Conservation (phyloP, 2,797 vertebrate species). For the Peromyscus attwateri region DNA sequence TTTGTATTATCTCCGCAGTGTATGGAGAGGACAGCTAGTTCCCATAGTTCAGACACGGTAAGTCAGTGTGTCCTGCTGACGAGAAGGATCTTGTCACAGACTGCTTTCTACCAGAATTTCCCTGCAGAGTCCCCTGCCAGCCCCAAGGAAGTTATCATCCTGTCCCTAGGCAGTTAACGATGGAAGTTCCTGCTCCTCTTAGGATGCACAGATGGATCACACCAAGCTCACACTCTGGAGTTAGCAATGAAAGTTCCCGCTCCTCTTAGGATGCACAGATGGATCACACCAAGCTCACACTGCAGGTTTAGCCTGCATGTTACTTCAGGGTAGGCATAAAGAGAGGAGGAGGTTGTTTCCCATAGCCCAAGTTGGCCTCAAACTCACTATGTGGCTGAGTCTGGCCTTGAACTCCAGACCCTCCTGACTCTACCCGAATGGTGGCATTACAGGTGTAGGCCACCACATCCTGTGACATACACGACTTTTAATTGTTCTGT, state of each 20-base stretch:
- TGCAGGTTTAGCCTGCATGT: not conserved
- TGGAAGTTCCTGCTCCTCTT: not conserved
- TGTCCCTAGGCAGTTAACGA: not conserved
- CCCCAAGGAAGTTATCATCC: not conserved
- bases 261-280: not conserved
- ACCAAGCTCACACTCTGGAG: not conserved
- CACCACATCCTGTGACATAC: not conserved
- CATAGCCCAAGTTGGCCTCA: not conserved
- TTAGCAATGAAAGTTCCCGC: too few species aligned
- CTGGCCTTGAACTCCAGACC: not conserved
- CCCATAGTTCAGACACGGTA: not conserved
- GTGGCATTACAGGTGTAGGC: not conserved
- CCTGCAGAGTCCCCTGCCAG: not conserved
- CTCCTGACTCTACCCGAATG: not conserved
- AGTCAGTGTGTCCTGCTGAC: not conserved
- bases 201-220: not conserved
- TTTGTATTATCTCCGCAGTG: not conserved
- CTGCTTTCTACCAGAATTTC: not conserved
- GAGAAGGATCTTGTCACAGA: not conserved
- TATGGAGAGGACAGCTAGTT: not conserved
- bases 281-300: not conserved
- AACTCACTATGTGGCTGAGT: not conserved
- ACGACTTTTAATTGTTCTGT: constrained; percentile 12
- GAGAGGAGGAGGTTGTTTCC: not conserved
- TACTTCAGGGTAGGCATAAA: not conserved